Conservation (phyloP, 2,113 vertebrate genomes). For the Corapipo altera region DNA sequence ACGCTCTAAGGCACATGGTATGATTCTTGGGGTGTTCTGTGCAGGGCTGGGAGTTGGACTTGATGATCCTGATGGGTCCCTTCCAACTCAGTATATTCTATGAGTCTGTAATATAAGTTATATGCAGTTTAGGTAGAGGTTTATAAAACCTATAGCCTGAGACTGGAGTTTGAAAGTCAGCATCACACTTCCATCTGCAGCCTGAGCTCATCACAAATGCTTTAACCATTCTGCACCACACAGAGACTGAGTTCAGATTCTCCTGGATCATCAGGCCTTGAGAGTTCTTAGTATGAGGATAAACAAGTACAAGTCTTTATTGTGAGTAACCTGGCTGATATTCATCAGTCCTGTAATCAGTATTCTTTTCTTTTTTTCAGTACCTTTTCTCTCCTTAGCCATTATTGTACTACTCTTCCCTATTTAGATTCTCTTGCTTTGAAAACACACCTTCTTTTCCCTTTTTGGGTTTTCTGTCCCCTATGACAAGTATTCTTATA, state of each 20-base stretch:
- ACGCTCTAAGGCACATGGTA: too few species aligned
- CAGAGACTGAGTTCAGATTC: background rate
- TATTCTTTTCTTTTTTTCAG: background rate
- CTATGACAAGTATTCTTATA: background rate
- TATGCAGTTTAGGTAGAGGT: background rate
- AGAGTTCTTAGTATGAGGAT: fast-evolving
- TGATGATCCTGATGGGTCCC: background rate
- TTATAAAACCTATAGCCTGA: background rate
- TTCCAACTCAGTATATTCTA: background rate
- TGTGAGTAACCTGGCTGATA: background rate
- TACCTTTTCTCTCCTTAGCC: background rate
- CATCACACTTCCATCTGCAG: background rate
- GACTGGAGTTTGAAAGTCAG: background rate
- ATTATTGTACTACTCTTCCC: background rate
- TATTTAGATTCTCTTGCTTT: background rate
- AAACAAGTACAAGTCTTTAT: background rate
- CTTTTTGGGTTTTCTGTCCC: background rate
- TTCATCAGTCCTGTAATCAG: background rate
- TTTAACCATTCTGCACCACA: background rate
- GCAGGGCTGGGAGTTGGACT: background rate
- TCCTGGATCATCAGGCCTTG: background rate
- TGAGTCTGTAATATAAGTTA: background rate
- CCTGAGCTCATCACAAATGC: background rate
- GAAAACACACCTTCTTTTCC: background rate
- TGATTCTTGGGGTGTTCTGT: background rate